Evolutionary conservation across 2,797 vertebrate genomes (phyloP).

Genomic region (Cercopithecus diana): DNA sequence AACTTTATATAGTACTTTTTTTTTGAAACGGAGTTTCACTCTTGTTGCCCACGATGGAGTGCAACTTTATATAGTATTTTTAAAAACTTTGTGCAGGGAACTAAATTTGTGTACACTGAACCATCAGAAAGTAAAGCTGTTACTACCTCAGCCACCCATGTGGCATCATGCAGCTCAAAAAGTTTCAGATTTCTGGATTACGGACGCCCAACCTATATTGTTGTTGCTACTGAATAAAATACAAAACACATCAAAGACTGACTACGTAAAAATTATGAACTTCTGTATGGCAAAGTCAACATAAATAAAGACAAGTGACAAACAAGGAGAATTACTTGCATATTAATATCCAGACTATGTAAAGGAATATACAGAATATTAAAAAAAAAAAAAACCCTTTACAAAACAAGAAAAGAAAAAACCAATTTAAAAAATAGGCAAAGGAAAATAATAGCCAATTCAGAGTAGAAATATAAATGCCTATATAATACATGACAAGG

Average conservation of each 20-base stretch:
- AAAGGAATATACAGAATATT: background rate
- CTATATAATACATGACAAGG: background rate
- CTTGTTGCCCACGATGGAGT: no score
- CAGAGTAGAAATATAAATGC: background rate
- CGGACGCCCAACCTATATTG: background rate
- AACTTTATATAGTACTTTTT: background rate
- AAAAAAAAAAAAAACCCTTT: background rate
- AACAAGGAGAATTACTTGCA: background rate
- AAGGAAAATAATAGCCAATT: background rate
- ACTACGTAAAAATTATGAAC: background rate
- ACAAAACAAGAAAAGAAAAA: conserved; percentile 1
- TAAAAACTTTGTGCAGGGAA: background rate
- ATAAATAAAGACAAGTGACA: background rate
- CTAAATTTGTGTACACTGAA: background rate
- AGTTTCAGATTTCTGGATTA: background rate
- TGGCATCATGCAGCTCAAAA: background rate
- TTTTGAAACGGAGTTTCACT: no score
- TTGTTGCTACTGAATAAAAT: background rate
- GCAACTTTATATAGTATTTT: background rate
- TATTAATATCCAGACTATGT: background rate
- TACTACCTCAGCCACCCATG: background rate
- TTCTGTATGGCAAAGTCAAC: background rate
- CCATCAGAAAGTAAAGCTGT: background rate
- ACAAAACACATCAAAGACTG: background rate
- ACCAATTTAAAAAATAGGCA: background rate